Base-by-base conservation (phyloP, 2,113 vertebrate genomes). In the Trematocara zebra region DNA sequence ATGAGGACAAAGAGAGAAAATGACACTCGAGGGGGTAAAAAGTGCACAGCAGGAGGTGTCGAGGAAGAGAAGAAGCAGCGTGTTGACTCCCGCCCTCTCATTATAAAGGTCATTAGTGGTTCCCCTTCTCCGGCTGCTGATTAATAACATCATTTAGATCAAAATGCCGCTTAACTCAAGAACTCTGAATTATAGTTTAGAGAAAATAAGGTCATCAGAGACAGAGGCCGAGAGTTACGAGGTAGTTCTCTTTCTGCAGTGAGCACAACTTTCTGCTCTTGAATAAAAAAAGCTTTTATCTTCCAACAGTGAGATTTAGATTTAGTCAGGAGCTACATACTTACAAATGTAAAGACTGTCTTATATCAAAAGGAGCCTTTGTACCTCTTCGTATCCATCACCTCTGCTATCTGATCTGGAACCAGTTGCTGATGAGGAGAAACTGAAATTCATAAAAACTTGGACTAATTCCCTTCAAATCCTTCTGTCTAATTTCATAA, bases 81-180 rank as follows among this genome's bases (percentile, higher is more conserved):
- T 59, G 90, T 86, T 28, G 86, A 92, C 82, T 79, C 2, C 59
- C 52, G 85, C 18, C 76, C 83, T 83, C 86, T 93, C 86, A 83
- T 93, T 91, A 92, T 84, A 88, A 91, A 92, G 90, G 89, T 91
- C 86, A 40, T 90, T 83, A 86, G 81, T 44, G 81, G 15, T 76
- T 83, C 82, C 81, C 78, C 76, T 87, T 80, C 88, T 85, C 80
- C 49, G 84, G 86, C 42, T n/a, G 49, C 80, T 86, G 90, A 93
- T 92, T 90, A 91, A 89, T 87, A 82, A 86, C 88, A 86, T 86
- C 37, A 69, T 87, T 87, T 51, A n/a, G 52, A 91, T 83, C 78
- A 93, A 85, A 90, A 86, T 80, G 42, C 78, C 4, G 8, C 54
- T 91, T 88, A 92, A 87, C 59, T 72, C 26, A 5, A 81, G 84